Evolutionary conservation across 2,113 vertebrate species (phyloP), one percentile per base, ranked within the genome.

Genomic region (Dryoscopus gambensis): DNA sequence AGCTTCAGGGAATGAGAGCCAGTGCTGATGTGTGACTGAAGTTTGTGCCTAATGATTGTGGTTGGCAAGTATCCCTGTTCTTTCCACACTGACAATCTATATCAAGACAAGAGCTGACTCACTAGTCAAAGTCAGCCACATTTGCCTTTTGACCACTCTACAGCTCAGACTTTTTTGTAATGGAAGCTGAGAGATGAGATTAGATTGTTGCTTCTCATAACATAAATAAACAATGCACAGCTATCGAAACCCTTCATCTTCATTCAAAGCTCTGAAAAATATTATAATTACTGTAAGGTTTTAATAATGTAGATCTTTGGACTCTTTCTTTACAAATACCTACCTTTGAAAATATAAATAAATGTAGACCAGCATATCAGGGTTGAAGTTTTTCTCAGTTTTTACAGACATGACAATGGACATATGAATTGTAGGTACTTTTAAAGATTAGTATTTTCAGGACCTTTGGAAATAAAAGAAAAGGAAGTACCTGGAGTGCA

Each of bases 91-190:
- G 76, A 95, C 85, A 96, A 70, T 78, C 96, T 95, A 56, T 87
- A 96, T 94, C 95, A 97, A 95, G 95, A 96, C 87, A 86, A 84
- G 68, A 91, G 69, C 67, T 84, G 85, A 90, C 68, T 93, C 74
- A 57, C 46, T 86, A 89, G 90, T 86, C 87, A 90, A 95, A 97
- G 93, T 84, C 87, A 95, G 55, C 79, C 87, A 85, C 89, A 92
- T 87, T 82, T 89, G 80, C 87, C 95, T 96, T 97, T 94, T 97
- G 95, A 87, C 91, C 57, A 77, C 50, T 67, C 73, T 75, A 84
- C 80, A 77, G 87, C 81, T 93, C 89, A 84, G 25, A 35, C 75
- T 37, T 85, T 94, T 63, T 84, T 68, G 68, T 90, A 95, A 53
- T 15, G 53, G 87, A 93, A 79, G 85, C 25, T 77, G 50, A 12